Evolutionary conservation across 2,797 vertebrate species (phyloP).

Genomic region (Microchirus variegatus): DNA sequence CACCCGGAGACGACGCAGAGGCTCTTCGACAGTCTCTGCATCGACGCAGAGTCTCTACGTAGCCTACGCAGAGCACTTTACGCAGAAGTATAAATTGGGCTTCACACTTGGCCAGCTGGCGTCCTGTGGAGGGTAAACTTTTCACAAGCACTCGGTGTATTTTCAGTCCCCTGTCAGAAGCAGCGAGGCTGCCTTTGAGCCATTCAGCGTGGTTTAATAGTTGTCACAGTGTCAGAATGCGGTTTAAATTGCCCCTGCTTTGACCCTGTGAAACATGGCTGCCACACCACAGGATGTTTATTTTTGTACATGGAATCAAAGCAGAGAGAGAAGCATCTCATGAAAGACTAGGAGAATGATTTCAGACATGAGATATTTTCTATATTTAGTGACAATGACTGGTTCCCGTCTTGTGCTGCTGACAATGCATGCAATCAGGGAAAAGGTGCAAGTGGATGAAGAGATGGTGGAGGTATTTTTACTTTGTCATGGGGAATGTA

Average conservation of each 20-base stretch:
- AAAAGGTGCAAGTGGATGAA: slow-evolving; percentile 35
- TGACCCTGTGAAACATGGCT: slow-evolving; percentile 55
- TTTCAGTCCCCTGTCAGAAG: slow-evolving; percentile 34
- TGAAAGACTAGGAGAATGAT: slow-evolving; percentile 69
- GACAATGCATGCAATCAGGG: slow-evolving; percentile 57
- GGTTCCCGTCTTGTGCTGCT: slow-evolving; percentile 49
- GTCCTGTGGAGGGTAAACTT: slow-evolving; percentile 33
- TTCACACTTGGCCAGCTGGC: slow-evolving; percentile 22
- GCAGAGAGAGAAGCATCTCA: slow-evolving; percentile 52
- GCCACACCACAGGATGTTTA: slow-evolving; percentile 56
- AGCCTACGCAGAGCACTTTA: too few relatives aligned
- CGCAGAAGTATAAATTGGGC: too few relatives aligned
- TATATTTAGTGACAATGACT: slow-evolving; percentile 68
- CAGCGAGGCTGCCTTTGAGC: slow-evolving; percentile 38
- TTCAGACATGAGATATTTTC: slow-evolving; percentile 67
- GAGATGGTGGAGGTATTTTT: slow-evolving; percentile 44
- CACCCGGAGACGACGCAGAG: too few relatives aligned
- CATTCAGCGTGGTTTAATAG: slow-evolving; percentile 55
- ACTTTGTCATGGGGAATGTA: slow-evolving; percentile 53
- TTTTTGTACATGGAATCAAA: slow-evolving; percentile 66
- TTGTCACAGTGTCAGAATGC: slow-evolving; percentile 43
- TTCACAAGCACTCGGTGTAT: slow-evolving; percentile 28
- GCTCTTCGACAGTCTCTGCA: too few relatives aligned
- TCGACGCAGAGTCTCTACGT: too few relatives aligned
- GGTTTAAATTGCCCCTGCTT: slow-evolving; percentile 44